Evolutionary conservation across 1,140 invertebrate genomes (phyloP).

Genomic region (Drosophila grimshawi): DNA sequence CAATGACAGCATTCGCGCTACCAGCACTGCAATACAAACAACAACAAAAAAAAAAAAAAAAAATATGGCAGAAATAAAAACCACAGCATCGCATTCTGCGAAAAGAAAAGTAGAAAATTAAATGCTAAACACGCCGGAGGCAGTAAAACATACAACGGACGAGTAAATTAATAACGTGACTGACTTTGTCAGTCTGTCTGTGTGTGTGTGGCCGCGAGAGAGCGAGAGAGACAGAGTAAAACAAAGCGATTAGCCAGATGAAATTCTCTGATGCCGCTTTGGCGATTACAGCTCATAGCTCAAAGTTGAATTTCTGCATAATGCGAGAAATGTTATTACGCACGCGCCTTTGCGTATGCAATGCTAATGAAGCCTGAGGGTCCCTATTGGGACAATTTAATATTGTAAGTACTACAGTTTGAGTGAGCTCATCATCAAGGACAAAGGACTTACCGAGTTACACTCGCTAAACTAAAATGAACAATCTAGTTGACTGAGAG

Average conservation of each 20-base stretch:
- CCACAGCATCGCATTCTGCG: conserved; percentile 14
- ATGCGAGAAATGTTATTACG: neutral
- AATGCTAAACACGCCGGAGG: conserved; percentile 3
- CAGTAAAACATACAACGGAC: conserved; percentile 13
- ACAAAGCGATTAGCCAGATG: conserved; percentile 11
- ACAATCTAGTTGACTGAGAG: too few species aligned
- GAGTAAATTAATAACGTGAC: conserved; percentile 7
- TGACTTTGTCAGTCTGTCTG: neutral
- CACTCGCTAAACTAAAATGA: too few species aligned
- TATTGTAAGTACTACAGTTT: too few species aligned
- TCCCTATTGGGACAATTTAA: too few species aligned
- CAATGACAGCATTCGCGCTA: conserved; percentile 15
- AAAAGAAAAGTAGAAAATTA: neutral
- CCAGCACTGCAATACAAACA: neutral
- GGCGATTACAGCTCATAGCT: neutral
- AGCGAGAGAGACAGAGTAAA: neutral
- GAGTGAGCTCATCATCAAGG: too few species aligned
- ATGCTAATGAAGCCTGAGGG: too few species aligned
- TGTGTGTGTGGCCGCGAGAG: neutral
- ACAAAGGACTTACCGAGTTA: too few species aligned
- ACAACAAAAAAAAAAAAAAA: neutral
- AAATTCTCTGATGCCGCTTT: neutral
- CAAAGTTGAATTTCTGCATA: neutral
- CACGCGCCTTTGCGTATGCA: too few species aligned
- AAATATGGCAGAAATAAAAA: conserved; percentile 11